phyloP scores from a whole-genome alignment of 2,113 vertebrate genomes.

The Felis catus region DNA sequence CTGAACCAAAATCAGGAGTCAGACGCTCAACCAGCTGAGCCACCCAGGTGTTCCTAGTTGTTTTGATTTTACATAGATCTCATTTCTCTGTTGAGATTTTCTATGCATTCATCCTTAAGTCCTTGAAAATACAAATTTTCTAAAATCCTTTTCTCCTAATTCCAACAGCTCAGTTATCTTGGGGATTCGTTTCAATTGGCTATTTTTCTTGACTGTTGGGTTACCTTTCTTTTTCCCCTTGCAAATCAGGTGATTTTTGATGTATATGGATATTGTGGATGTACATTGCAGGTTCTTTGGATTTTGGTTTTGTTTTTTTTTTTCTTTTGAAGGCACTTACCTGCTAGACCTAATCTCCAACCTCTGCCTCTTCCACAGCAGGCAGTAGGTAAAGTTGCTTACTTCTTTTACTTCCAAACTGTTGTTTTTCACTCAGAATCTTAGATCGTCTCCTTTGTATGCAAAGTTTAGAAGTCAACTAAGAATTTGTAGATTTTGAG shows the following conservation, averaged over 20 bases:
- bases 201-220: background rate
- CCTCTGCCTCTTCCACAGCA: background rate
- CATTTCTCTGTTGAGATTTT: conserved; percentile 2
- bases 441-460: background rate
- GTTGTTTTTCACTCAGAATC: background rate
- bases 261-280: background rate
- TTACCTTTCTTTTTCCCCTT: background rate
- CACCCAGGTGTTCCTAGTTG: background rate
- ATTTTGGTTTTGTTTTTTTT: background rate
- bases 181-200: background rate
- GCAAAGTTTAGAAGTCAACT: background rate
- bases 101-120: background rate
- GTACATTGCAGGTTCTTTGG: background rate
- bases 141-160: background rate
- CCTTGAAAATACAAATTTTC: conserved; percentile 4
- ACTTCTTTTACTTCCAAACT: background rate
- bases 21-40: background rate
- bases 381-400: background rate
- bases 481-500: background rate
- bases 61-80: background rate
- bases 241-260: background rate
- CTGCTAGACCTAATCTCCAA: background rate
- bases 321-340: background rate
- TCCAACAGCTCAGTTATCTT: background rate
- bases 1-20: background rate